phyloP scores from a whole-genome alignment of 1,140 invertebrate genomes.

The Drosophila orosa region DNA sequence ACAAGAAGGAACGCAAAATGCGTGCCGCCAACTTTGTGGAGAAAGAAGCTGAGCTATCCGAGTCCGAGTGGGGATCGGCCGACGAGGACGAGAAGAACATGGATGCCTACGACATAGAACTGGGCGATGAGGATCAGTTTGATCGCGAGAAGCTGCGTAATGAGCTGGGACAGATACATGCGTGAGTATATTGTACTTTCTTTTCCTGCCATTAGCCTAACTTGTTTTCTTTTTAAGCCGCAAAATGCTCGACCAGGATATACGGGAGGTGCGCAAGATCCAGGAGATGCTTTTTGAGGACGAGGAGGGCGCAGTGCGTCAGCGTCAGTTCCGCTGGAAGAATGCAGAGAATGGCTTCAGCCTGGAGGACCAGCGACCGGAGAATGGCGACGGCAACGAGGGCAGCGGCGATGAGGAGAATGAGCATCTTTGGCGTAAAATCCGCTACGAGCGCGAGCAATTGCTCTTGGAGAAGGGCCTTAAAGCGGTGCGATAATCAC shows the following conservation, averaged over 20 bases:
- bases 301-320: constrained; percentile 89
- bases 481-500: constrained; percentile 60
- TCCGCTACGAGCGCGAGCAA: constrained; percentile 87
- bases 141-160: constrained; percentile 87
- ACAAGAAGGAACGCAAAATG: constrained; percentile 85
- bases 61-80: constrained; percentile 90
- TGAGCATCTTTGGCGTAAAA: constrained; percentile 88
- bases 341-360: constrained; percentile 86
- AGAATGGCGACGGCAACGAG: constrained; percentile 85
- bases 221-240: constrained; percentile 84
- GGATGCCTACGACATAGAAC: constrained; percentile 89
- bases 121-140: constrained; percentile 89
- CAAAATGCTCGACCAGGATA: constrained; percentile 91
- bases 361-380: constrained; percentile 75
- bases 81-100: constrained; percentile 90
- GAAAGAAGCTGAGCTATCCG: constrained; percentile 93
- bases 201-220: not conserved
- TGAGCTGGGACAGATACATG: constrained; percentile 88
- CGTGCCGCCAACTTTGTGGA: constrained; percentile 89
- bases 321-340: constrained; percentile 91
- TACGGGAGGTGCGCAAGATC: constrained; percentile 89
- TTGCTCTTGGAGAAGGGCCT: constrained; percentile 85
- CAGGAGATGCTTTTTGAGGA: constrained; percentile 93
- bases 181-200: constrained; percentile 82
- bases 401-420: constrained; percentile 86